A percentile compares a stretch with the other conserved stretches of the same genome.
Conservation (phyloP, 2,888 invertebrate species). For the Micoletzkya japonica region DNA sequence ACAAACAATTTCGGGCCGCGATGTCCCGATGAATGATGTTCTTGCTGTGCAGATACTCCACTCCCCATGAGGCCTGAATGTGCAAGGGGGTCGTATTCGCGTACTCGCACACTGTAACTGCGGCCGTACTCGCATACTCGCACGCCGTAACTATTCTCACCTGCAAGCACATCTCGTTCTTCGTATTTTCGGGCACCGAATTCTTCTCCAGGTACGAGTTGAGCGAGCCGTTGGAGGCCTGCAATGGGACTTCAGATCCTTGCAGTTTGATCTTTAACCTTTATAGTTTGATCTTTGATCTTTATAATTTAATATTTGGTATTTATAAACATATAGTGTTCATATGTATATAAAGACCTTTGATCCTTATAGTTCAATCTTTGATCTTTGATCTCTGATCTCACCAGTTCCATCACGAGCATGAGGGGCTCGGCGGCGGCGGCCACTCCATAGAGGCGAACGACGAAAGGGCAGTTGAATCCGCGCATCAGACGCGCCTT, state of each 20-base stretch:
- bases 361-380: too few relatives aligned
- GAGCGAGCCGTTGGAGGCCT: conserved; percentile 37
- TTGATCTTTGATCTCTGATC: too few relatives aligned
- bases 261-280: too few relatives aligned
- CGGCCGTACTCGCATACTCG: neutral
- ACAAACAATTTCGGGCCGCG: conserved; percentile 24
- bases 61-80: conserved; percentile 29
- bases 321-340: too few relatives aligned
- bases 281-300: too few relatives aligned
- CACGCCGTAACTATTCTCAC: too few relatives aligned
- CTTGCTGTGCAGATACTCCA: conserved; percentile 32
- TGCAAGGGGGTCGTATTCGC: neutral
- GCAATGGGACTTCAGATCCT: too few relatives aligned
- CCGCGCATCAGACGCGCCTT: conserved; percentile 34
- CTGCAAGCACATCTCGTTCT: conserved; percentile 39
- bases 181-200: conserved; percentile 32
- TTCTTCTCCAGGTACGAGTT: conserved; percentile 47
- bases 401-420: conserved; percentile 48
- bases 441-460: conserved; percentile 42
- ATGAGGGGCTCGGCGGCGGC: conserved; percentile 43
- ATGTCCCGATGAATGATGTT: conserved; percentile 28
- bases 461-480: conserved; percentile 33
- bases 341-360: too few relatives aligned
- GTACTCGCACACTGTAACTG: neutral
- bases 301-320: too few relatives aligned